These are phyloP conservation scores for Caenorhabditis drosophilae DNA, from an alignment of 2,888 invertebrate species.

Conservation along the genomic window DNA sequence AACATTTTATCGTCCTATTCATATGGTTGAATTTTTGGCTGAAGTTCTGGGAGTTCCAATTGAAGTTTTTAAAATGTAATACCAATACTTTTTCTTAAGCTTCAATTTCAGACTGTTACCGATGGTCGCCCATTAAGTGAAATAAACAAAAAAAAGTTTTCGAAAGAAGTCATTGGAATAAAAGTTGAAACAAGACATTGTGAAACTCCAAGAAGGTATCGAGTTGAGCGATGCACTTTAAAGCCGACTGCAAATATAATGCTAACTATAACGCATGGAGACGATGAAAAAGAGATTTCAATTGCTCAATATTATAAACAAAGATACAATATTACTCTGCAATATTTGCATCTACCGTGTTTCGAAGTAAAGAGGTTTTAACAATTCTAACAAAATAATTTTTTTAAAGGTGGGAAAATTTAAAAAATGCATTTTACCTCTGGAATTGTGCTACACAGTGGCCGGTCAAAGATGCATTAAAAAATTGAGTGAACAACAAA, in stretches of 20 bases:
- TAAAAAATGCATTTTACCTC: constrained; percentile 13
- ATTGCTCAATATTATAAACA: constrained; percentile 23
- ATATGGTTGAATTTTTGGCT: constrained; percentile 28
- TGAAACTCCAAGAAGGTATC: constrained; percentile 12
- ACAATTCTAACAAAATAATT: neutral
- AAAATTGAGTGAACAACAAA: constrained; percentile 31
- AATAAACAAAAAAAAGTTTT: constrained; percentile 24
- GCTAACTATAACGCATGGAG: neutral
- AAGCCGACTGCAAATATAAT: constrained; percentile 13
- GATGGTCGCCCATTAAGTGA: constrained; percentile 27
- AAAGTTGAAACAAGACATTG: constrained; percentile 33
- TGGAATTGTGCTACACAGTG: constrained; percentile 29
- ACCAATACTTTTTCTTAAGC: too few species aligned
- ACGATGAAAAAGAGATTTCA: neutral
- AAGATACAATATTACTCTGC: constrained; percentile 14
- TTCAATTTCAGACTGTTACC: constrained; percentile 6
- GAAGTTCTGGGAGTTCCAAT: constrained; percentile 28
- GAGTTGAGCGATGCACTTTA: constrained; percentile 21
- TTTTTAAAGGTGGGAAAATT: constrained; percentile 4
- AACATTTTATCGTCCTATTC: constrained; percentile 31
- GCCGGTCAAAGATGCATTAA: constrained; percentile 29
- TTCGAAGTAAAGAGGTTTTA: constrained; percentile 11
- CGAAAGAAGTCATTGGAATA: constrained; percentile 19
- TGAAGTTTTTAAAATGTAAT: neutral
- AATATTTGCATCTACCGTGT: constrained; percentile 26